These are phyloP conservation scores for Semnopithecus entellus DNA, from an alignment of 2,113 vertebrate species.

Conservation along the genomic window DNA sequence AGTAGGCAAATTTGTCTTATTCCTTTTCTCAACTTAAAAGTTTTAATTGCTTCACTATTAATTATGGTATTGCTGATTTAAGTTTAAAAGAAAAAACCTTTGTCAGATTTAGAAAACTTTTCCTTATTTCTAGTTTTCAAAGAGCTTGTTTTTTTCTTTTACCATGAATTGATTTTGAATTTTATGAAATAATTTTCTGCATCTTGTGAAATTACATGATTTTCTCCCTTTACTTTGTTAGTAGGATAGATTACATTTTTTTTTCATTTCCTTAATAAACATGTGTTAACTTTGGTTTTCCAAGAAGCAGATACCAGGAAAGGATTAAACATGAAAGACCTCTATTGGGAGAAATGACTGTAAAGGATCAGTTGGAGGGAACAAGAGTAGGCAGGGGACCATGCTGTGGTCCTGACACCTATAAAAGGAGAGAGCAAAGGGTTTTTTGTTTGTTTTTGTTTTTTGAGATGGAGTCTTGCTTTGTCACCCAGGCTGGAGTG, in stretches of 20 bases:
- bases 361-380: no score
- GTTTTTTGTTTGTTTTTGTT: background rate
- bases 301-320: background rate
- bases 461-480: background rate
- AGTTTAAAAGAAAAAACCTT: background rate
- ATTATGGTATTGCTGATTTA: background rate
- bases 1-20: background rate
- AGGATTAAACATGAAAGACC: background rate
- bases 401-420: fast-evolving
- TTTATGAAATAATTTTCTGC: background rate
- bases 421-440: background rate
- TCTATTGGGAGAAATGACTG: background rate
- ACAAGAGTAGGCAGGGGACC: background rate
- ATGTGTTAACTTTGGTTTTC: background rate
- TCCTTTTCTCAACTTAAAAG: background rate
- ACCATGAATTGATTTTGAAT: background rate
- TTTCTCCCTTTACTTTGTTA: background rate
- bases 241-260: background rate
- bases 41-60: background rate
- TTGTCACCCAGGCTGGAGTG: background rate
- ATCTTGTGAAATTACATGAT: background rate
- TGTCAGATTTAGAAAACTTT: background rate
- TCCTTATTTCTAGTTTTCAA: background rate
- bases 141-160: background rate
- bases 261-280: background rate